Base-by-base conservation (phyloP, 37 sponge, comb jelly and placozoan genomes). In the Aplysina aerophoba region DNA sequence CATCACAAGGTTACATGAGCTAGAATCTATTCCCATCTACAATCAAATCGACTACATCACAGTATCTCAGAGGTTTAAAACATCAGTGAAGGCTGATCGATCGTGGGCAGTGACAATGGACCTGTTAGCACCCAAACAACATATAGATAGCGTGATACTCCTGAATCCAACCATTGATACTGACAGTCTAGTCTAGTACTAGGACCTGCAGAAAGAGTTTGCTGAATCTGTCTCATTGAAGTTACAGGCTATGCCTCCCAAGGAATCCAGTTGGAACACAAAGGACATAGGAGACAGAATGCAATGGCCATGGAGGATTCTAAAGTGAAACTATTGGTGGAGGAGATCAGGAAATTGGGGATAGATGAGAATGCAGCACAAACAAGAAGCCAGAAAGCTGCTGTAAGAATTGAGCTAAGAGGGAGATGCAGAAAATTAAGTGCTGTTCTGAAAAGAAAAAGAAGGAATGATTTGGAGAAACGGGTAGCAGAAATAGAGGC, bases 341-440 rank as follows among this genome's bases (percentile, higher is more conserved):
- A 58, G 59, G 59, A 58, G 59, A 58, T 58, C 59, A 58, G 59
- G 59, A 58, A 58, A 58, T 58, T 58, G 59, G 59, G 59, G 59
- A 58, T 58, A 19, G 59, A 19, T 58, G 59, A 58, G 59, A 58
- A 58, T 58, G 59, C 59, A 58, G 59, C 59, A 58, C 19, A 58
- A 58, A 58, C 59, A 58, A 58, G 59, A 58, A 58, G 59, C 59
- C 59, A 58, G 59, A 58, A 58, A 58, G 59, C 59, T 58, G 59
- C 59, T 58, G 59, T 58, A 58, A 58, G 59, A 58, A 15, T 19
- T 58, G 19, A 58, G 59, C 59, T 58, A 58, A 58, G 59, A 58
- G 59, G 59, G 19, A 58, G 59, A 19, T 19, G 19, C 59, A 58
- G 59, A 58, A 19, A 58, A 58, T 19, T 58, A 19, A 58, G 17